A percentile compares a stretch with the other conserved stretches of the same genome.
phyloP scores from a whole-genome alignment of 2,797 vertebrate genomes.

The Ceryle rudis region DNA sequence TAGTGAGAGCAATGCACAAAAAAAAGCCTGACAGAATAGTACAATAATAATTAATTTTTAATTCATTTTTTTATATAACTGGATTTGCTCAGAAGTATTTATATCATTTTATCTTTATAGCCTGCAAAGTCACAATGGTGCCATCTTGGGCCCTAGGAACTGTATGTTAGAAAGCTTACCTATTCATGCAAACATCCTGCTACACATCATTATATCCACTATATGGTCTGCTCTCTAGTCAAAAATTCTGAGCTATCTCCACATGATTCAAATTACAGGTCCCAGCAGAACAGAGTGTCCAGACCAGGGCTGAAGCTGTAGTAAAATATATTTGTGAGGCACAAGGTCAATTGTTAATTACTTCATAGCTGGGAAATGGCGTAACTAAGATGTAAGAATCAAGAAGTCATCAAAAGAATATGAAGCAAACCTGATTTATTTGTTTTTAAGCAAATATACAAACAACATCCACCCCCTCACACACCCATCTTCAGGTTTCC shows the following conservation, averaged over 20 bases:
- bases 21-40: rapidly evolving
- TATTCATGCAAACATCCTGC: background rate
- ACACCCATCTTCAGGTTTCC: rapidly evolving
- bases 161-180: background rate
- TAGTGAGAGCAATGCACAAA: background rate
- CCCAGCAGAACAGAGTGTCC: background rate
- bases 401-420: background rate
- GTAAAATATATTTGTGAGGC: background rate
- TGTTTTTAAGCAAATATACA: rapidly evolving
- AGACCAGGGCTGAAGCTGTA: background rate
- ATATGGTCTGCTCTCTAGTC: background rate
- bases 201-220: background rate
- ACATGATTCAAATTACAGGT: background rate
- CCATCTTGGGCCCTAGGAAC: background rate
- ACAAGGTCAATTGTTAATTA: background rate
- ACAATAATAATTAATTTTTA: background rate
- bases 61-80: background rate
- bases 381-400: background rate
- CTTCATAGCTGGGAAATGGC: background rate
- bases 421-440: background rate
- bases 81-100: background rate
- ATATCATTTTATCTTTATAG: background rate
- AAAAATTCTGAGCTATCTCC: background rate
- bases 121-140: background rate
- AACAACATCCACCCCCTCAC: rapidly evolving